phyloP scores from a whole-genome alignment of 1,140 invertebrate species.

The Megathymus violae region DNA sequence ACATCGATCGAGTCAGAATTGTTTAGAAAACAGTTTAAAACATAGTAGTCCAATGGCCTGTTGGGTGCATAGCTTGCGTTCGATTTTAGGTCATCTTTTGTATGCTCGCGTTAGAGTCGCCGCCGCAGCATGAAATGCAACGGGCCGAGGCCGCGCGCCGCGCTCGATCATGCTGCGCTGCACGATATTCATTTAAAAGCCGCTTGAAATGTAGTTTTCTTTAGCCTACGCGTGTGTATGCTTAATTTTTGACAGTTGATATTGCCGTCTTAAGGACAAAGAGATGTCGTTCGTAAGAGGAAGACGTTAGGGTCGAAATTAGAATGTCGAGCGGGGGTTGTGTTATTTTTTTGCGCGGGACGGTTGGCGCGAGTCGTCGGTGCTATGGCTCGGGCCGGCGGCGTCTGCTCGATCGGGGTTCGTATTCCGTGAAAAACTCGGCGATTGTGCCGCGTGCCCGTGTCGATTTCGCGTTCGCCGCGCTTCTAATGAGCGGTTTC shows the following conservation, averaged over 20 bases:
- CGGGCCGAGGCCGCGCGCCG: conserved; percentile 78
- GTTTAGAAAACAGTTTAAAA: conserved; percentile 74
- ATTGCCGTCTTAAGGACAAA: conserved; percentile 61
- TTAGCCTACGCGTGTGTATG: conserved; percentile 77
- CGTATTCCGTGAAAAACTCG: conserved; percentile 78
- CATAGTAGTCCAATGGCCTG: conserved; percentile 54
- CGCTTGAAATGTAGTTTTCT: conserved; percentile 79
- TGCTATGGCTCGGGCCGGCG: conserved; percentile 58
- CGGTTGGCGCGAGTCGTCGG: conserved; percentile 69
- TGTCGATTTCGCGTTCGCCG: conserved; percentile 44
- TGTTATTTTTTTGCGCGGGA: conserved; percentile 82
- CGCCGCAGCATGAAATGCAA: conserved; percentile 74
- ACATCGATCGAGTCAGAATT: conserved; percentile 64
- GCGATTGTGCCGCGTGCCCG: conserved; percentile 49
- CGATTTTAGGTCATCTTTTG: conserved; percentile 83
- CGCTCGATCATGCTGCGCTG: conserved; percentile 67
- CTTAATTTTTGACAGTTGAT: conserved; percentile 84
- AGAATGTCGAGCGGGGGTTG: conserved; percentile 46
- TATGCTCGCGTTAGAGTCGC: conserved; percentile 70
- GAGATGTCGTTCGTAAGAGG: conserved; percentile 68
- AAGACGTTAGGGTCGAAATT: conserved; percentile 65
- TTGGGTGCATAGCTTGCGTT: conserved; percentile 69
- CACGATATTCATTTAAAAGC: conserved; percentile 77
- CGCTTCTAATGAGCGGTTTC: conserved; percentile 37
- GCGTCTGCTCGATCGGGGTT: conserved; percentile 60